Base-by-base conservation (phyloP, 2,797 vertebrate species). In the Margarornis squamiger region DNA sequence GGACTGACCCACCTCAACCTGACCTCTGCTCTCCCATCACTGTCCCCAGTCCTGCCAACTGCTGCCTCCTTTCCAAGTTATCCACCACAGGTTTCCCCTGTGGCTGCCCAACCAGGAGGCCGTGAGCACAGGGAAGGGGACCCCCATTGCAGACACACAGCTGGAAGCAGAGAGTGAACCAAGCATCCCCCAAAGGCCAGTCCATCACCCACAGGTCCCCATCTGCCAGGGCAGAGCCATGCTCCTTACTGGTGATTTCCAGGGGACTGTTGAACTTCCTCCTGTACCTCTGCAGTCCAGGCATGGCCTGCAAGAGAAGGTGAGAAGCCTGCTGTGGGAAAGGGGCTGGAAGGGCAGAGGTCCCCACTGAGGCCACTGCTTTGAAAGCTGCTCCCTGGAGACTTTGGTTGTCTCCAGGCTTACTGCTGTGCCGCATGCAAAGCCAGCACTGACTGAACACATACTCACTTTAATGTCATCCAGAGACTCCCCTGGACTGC, bases 191-290 rank as follows among this genome's bases (percentile, higher is more conserved):
- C 21, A 45, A 52, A 88, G 6, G 14, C 46, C 54, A 51, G 30
- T 34, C 19, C 51, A 55, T 30, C 34, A 5, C 43, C 12, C 27
- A 9, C 13, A 22, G 16, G 7, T 30, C 17, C 59, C 78, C 39
- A 18, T 27, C 14, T 49, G 63, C 61, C 10, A 0, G 0, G 0
- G 62, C 34, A 77, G 24, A 65, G 58, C 22, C 2, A 0, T 0
- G 10, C 9, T 49, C 51, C 97, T 98, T 86, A 98, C 98, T 90
- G 19, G 90, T 38, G 45, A 87, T 70, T 71, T 89, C 79, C 2
- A 97, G 52, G 20, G 96, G 84, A 16, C 84, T 38, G 70, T 92
- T 84, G 88, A 97, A 90, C 88, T 97, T 97, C 75, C 48, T 96
- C 73, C 89, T 96, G 55, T 95, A 95, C 18, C 79, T 87, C 49